Base-by-base conservation (phyloP, 2,113 vertebrate species). In the Thalassarche chlororhynchos region DNA sequence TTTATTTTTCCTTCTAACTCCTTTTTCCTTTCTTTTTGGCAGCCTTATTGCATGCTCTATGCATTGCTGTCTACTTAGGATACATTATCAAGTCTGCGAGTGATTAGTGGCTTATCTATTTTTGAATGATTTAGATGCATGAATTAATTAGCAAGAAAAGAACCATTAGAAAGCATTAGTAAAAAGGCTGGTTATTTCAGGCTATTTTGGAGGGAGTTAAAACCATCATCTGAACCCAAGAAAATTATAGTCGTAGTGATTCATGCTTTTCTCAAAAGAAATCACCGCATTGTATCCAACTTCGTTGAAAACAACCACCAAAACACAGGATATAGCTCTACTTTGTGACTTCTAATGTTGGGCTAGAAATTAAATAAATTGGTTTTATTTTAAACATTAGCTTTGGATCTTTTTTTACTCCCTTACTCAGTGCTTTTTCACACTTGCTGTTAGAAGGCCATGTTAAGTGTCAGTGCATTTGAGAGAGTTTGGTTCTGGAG, bases 51-150 rank as follows among this genome's bases (percentile, higher is more conserved):
- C 61, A 71, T 78, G 17, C 44, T 87, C 38, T 52, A 40, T 3
- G 17, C 49, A 75, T 93, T 89, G 74, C 87, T 82, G 24, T 84
- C 94, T 90, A 38, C 84, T 97, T 84, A 87, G 62, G 34, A 78
- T 65, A 36, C 0, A 17, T 91, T 97, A 93, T 91, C 86, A 92
- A 93, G 62, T 74, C 89, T 83, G 42, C 1, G 1, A 87, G 51
- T 66, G 81, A 94, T 91, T 95, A 96, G 49, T 79, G 88, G 54
- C 58, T 95, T 89, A 93, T 83, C 84, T 94, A 5, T 74, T 68
- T 94, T 86, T 94, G 87, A 97, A 79, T 78, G 74, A 91, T 97
- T 94, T 88, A 86, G 75, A 93, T 85, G 75, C 46, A 77, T 94
- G 81, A 93, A 94, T 95, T 91, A 96, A 91, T 95, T 88, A 88